Base-by-base conservation (phyloP, 2,888 invertebrate species). In the Dryocosmus kuriphilus region DNA sequence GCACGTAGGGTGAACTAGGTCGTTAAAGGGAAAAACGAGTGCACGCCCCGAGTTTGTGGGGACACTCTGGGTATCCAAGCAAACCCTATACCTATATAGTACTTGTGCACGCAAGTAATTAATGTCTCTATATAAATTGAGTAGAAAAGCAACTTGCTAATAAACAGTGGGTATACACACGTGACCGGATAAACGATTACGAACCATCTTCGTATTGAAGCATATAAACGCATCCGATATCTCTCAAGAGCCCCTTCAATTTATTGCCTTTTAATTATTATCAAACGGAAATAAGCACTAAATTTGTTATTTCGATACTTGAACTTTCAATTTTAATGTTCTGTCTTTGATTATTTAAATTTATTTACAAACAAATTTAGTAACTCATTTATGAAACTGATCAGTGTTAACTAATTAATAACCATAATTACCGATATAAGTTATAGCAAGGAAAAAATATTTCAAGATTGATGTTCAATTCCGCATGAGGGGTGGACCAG, bases 91-190 rank as follows among this genome's bases (percentile, higher is more conserved):
- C 46, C n/a, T 30, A 51, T 51, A 71, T 51, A 71, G 19, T 51
- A 46, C 71, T 46, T 71, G 71, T 51, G 71, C 71, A 71, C 71
- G 71, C 71, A 71, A 71, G 71, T 71, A 71, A 71, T 71, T 71
- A 71, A 71, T 71, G 71, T 71, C 71, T 71, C 71, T 51, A 71
- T 71, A 71, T 71, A 71, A 71, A 71, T 71, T 71, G 71, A 71
- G 51, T n/a, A 46, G 71, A 71, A 71, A 71, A 71, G 71, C 71
- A 71, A 71, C 71, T 71, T 51, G 46, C 71, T 51, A 71, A 71
- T 71, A 51, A 71, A 71, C 51, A 71, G 27, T 71, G 27, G 46
- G 51, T 51, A 71, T 71, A 71, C 71, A 71, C 71, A 71, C 71
- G 71, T 71, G 71, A 71, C 71, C 71, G 71, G 71, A 71, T 71